Evolutionary conservation across 92 coral and sea anemone genomes (phyloP).

Genomic region (Phenganax stokvisi): DNA sequence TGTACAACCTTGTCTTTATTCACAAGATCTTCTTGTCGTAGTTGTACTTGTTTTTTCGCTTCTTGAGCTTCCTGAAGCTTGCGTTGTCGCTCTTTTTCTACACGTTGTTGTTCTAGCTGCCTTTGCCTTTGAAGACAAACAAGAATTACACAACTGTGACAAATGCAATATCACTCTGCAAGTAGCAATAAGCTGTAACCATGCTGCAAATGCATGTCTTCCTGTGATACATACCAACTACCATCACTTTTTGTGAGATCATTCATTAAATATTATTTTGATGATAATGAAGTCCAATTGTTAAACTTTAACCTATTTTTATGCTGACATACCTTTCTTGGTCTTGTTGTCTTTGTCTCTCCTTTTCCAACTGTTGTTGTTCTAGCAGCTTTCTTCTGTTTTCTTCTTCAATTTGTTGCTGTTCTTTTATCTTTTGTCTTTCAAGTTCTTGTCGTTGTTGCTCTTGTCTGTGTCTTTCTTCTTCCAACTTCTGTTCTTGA

Average conservation of each 20-base stretch:
- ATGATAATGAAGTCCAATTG: no score
- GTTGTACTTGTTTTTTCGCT: constrained; percentile 26
- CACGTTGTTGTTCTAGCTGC: constrained; percentile 28
- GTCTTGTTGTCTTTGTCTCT: constrained; percentile 34
- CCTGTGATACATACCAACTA: no score
- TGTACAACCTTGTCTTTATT: constrained; percentile 79
- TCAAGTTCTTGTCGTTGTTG: constrained; percentile 33
- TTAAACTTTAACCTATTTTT: no score
- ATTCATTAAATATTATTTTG: no score
- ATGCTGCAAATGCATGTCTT: no score
- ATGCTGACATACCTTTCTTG: constrained; percentile 57
- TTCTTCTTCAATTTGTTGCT: constrained; percentile 30
- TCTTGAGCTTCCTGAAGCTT: constrained; percentile 39
- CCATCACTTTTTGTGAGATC: no score
- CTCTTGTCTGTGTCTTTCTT: constrained; percentile 39
- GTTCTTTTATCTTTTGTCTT: constrained; percentile 27
- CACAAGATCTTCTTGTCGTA: constrained; percentile 41
- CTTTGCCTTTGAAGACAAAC: constrained; percentile 21
- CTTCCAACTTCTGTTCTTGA: constrained; percentile 75
- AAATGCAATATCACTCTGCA: constrained; percentile 4
- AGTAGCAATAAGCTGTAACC: no score
- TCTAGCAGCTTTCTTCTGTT: constrained; percentile 13
- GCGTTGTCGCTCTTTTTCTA: constrained; percentile 22
- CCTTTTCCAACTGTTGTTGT: background rate
- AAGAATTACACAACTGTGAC: constrained; percentile 7